Evolutionary conservation across 2,888 invertebrate species (phyloP), one percentile per base, ranked within the genome.

Genomic region (Drosophila nigricruria): DNA sequence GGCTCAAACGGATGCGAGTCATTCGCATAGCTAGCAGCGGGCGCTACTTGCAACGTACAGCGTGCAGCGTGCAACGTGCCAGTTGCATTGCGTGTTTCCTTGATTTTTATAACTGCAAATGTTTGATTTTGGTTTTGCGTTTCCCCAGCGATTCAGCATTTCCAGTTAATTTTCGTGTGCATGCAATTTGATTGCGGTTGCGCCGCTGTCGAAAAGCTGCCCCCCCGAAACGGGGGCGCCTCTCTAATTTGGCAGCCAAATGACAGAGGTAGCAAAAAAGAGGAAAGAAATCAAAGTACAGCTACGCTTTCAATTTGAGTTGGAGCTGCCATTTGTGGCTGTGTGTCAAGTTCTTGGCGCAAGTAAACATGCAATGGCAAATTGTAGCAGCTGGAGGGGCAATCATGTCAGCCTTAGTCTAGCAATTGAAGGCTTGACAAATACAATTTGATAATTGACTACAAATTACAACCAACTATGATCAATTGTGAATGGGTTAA

Each of bases 191-290:
- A 65, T 68, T 79, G 79, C 79, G 77, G 74, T 79, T 70, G 62
- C 42, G 58, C 49, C 50, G 42, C 52, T 36, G 71, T 52, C 34
- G 63, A 43, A 30, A 6, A 8, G 34, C 32, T 34, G 52, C 25
- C 10, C 34, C 12, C 3, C 8, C n/a, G n/a, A n/a, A 3, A 2
- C 6, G 14, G 40, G 20, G 2, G 27, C 25, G 50, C 23, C 12
- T 49, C 50, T 70, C 73, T 80, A 80, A 80, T 80, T 81, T 81
- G 80, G 81, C 77, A 77, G 75, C 61, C 70, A 82, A 77, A 82
- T 73, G 73, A 73, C 73, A 60, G 64, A 36, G 42, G 23, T 38
- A 53, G 12, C n/a, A 49, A 16, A 30, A 30, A 16, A 27, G 10
- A 10, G 16, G 5, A 12, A 10, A 10, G 5, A 34, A 34, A 16